Evolutionary conservation across 1,140 invertebrate genomes (phyloP).

Genomic region (Calephelis virginiensis): DNA sequence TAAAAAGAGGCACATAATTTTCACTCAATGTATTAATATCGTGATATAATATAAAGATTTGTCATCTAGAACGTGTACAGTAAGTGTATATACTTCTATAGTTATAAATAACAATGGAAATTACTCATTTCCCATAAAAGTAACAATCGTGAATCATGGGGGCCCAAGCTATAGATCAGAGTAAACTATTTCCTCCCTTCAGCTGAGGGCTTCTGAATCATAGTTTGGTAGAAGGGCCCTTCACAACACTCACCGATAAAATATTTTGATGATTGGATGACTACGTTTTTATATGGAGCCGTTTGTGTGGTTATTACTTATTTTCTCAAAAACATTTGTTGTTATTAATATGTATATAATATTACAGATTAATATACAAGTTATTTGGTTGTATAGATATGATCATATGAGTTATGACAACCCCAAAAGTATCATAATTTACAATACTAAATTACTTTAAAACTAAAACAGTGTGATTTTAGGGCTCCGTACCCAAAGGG

Average conservation of each 20-base stretch:
- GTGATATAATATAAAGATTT: too few relatives aligned
- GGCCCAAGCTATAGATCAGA: conserved; percentile 28
- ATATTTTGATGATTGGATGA: background rate
- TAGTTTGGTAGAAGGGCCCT: conserved; percentile 23
- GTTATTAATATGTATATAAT: too few relatives aligned
- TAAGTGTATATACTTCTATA: background rate
- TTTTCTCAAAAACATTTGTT: background rate
- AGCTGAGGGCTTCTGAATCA: conserved; percentile 31
- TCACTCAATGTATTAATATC: too few relatives aligned
- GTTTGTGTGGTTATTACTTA: background rate
- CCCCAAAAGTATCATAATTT: too few relatives aligned
- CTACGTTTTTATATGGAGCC: background rate
- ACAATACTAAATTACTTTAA: too few relatives aligned
- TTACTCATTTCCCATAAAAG: conserved; percentile 36
- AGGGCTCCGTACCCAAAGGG: too few relatives aligned
- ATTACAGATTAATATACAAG: too few relatives aligned
- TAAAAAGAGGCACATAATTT: too few relatives aligned
- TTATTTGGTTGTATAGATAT: too few relatives aligned
- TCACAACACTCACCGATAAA: conserved; percentile 16
- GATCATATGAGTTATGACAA: too few relatives aligned
- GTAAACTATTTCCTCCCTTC: conserved; percentile 30
- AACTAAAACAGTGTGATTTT: too few relatives aligned
- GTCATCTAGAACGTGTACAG: too few relatives aligned
- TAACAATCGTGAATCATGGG: conserved; percentile 39
- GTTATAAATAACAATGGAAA: conserved; percentile 22